Conservation (phyloP, 2,113 vertebrate genomes). For the Centropus unirufus region DNA sequence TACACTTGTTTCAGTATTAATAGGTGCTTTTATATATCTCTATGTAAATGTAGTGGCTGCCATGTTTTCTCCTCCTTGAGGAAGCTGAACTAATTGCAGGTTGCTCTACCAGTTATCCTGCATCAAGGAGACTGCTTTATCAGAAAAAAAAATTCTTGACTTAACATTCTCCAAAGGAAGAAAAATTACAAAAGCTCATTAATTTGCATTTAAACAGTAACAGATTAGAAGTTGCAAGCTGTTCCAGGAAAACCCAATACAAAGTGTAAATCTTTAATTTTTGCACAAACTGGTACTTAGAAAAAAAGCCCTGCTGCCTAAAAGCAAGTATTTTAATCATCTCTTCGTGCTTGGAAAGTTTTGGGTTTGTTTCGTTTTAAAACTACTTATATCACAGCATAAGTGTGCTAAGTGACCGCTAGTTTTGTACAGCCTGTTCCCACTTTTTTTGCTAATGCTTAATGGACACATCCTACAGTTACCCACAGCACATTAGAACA, state of each 20-base stretch:
- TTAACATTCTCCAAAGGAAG: neutral
- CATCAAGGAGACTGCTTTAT: neutral
- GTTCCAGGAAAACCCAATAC: neutral
- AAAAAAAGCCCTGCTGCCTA: neutral
- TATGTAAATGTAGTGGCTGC: neutral
- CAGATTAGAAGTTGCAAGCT: conserved; percentile 8
- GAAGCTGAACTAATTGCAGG: neutral
- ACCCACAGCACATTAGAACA: neutral
- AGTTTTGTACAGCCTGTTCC: neutral
- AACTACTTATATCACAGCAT: neutral
- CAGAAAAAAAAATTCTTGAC: neutral
- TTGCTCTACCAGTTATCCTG: neutral
- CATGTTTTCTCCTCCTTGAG: neutral
- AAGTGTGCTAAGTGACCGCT: neutral
- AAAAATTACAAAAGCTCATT: neutral
- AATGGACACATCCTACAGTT: neutral
- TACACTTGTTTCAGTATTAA: neutral
- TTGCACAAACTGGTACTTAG: neutral
- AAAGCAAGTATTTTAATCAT: neutral
- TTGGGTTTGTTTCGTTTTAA: neutral
- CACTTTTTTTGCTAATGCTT: neutral
- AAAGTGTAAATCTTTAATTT: neutral
- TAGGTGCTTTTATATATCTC: neutral
- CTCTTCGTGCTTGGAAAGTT: neutral
- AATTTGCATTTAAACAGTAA: conserved; percentile 33